A percentile compares a stretch with the other conserved stretches of the same genome.
Conservation (phyloP, 2,888 invertebrate species). For the Trisateles emortualis region DNA sequence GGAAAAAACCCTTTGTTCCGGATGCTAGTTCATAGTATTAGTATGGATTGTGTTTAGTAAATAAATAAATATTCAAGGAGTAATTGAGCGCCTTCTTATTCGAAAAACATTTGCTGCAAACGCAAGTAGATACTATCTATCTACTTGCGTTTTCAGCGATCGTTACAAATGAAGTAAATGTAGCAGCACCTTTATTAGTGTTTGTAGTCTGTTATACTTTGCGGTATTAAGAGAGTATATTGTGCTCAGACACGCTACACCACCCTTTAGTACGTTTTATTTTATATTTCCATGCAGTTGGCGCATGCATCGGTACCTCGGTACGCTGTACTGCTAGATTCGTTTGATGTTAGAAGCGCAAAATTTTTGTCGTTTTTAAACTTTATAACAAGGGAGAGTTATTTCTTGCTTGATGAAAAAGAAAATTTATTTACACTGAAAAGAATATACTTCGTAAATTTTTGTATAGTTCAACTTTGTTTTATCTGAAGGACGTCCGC, state of each 20-base stretch:
- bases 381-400: no score
- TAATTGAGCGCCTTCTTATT: no score
- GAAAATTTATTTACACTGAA: not conserved
- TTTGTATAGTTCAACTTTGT: no score
- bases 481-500: no score
- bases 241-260: constrained; percentile 2
- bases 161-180: not conserved
- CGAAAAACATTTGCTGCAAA: no score
- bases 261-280: not conserved
- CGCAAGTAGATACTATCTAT: no score
- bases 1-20: no score
- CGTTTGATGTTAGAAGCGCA: not conserved
- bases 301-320: not conserved
- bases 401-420: no score
- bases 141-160: not conserved
- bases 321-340: not conserved
- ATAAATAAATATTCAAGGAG: no score
- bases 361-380: not conserved
- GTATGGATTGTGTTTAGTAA: no score
- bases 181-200: not conserved
- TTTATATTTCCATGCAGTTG: not conserved
- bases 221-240: not conserved
- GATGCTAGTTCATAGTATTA: no score
- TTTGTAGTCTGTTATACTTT: not conserved
- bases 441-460: not conserved